phyloP scores from a whole-genome alignment of 2,113 vertebrate species.

The Todiramphus chloris region DNA sequence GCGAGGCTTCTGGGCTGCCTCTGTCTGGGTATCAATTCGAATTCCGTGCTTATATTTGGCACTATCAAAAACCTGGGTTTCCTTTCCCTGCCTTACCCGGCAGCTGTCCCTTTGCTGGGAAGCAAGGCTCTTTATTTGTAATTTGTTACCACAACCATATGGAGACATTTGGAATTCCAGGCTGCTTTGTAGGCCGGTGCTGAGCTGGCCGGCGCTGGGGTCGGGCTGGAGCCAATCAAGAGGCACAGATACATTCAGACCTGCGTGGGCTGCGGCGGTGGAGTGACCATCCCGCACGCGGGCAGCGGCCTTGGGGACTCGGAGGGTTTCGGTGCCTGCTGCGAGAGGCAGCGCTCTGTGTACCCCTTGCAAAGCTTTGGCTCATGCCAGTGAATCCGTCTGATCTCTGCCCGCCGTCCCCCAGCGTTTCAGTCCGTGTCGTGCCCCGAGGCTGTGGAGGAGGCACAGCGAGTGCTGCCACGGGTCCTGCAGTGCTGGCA shows the following conservation, averaged over 20 bases:
- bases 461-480: neutral
- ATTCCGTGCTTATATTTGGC: neutral
- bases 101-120: neutral
- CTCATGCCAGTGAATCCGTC: neutral
- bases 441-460: neutral
- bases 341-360: neutral
- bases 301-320: neutral
- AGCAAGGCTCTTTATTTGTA: neutral
- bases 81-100: neutral
- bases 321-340: neutral
- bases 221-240: neutral
- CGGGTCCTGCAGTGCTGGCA: no score
- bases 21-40: neutral
- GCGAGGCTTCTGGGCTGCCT: neutral
- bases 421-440: fast-evolving
- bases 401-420: neutral
- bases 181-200: neutral
- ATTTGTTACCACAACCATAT: neutral
- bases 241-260: fast-evolving
- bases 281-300: fast-evolving
- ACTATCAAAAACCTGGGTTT: neutral
- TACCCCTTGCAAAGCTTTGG: neutral
- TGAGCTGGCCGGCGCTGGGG: neutral
- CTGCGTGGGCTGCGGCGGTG: no score
- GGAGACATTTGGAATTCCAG: fast-evolving